Conservation (phyloP, 1,140 invertebrate genomes). For the Diabrotica undecimpunctata region DNA sequence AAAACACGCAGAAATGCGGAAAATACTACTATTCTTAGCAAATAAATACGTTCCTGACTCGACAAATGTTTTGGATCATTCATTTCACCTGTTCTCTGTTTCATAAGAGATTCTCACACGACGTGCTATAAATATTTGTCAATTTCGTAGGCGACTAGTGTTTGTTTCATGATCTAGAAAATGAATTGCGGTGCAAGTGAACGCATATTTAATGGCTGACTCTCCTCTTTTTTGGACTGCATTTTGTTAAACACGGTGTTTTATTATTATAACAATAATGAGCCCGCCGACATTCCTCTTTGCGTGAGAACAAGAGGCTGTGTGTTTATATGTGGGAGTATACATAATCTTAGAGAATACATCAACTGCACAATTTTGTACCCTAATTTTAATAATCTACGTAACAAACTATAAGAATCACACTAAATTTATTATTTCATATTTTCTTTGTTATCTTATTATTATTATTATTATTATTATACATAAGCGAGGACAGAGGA, state of each 20-base stretch:
- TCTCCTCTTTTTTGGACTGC: slow-evolving; percentile 7
- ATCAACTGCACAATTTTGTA: no score
- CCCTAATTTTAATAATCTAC: no score
- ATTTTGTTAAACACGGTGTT: slow-evolving; percentile 6
- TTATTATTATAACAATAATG: slow-evolving; percentile 11
- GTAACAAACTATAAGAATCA: no score
- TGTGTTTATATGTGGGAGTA: slow-evolving; percentile 7
- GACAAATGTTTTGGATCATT: no score
- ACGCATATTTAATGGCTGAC: slow-evolving; percentile 4
- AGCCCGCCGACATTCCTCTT: slow-evolving; percentile 1
- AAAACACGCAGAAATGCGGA: no score
- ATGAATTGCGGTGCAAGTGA: slow-evolving; percentile 8
- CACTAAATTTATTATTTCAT: no score
- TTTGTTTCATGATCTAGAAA: slow-evolving; percentile 8
- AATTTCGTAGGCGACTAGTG: background rate
- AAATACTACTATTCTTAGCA: no score
- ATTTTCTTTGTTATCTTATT: no score
- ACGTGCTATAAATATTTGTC: slow-evolving; percentile 11
- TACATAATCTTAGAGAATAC: no score
- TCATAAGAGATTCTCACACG: slow-evolving; percentile 4
- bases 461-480: no score
- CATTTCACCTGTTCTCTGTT: slow-evolving; percentile 4
- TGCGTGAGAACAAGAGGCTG: slow-evolving; percentile 5
- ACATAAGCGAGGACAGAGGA: no score
- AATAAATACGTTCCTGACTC: no score